Evolutionary conservation across 2,888 invertebrate genomes (phyloP), one percentile per base, ranked within the genome.

Genomic region (Sesia apiformis): DNA sequence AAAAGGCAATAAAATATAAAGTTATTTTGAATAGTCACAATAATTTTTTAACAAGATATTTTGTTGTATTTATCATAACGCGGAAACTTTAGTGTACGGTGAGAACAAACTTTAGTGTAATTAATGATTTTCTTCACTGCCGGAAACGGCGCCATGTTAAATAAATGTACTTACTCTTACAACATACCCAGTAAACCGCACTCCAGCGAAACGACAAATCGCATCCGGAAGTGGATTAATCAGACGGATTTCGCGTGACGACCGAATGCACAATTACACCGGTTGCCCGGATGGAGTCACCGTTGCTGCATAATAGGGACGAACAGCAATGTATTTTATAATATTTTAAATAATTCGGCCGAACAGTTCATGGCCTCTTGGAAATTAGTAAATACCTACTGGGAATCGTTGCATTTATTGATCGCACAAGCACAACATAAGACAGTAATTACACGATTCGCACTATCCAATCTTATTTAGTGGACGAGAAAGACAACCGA

Each of bases 151-250:
- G 46, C 4, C n/a, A 23, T 46, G 7, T 46, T 46, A 46, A 46
- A 6, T 46, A 46, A 23, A 23, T 5, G 46, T 46, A 46, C 46
- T 46, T 46, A 46, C 8, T 8, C 46, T 46, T 46, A 46, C 8
- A 8, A 8, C 46, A 46, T 23, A 46, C 46, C 46, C 23, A 46
- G 7, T 4, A 46, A 23, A 23, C 23, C 23, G 23, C 23, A 23
- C 46, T 46, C 57, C 38, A 49, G 49, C 55, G 55, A 53, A 54
- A 55, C 42, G 42, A 54, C 61, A 63, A 63, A 63, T 62, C 60
- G 57, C 57, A 56, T 59, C 61, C 63, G 64, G 65, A 59, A 62
- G 60, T 60, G 55, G 58, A 54, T 52, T 63, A 65, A 70, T 70
- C 63, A 63, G 61, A 61, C 56, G 52, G 43, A 40, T 40, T 51